These are phyloP conservation scores for Glossophaga mutica DNA, from an alignment of 2,797 vertebrate species.

Conservation along the genomic window DNA sequence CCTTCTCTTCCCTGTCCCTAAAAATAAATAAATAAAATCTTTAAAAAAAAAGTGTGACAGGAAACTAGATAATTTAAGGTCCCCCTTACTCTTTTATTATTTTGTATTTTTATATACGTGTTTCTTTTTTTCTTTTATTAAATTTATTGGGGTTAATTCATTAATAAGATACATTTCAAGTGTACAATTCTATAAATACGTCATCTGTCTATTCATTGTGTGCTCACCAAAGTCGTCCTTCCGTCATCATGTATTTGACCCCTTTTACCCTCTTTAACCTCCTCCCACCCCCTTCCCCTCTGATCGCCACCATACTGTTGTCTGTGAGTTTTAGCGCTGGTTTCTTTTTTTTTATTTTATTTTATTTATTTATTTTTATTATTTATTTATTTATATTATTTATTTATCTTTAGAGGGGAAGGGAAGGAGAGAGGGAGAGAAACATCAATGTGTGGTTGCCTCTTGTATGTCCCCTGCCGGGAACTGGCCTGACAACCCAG, in stretches of 20 bases:
- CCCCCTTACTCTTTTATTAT: neutral
- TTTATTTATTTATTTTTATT: no score
- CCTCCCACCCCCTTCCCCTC: neutral
- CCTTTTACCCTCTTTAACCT: neutral
- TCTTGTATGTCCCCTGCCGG: no score
- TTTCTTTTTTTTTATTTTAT: no score
- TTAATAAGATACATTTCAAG: neutral
- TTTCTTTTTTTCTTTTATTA: neutral
- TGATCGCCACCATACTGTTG: neutral
- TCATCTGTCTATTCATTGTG: neutral
- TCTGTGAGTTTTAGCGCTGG: neutral
- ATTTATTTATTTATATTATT: no score
- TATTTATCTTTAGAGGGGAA: no score
- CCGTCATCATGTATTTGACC: neutral
- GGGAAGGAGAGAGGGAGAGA: no score
- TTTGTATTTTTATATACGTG: neutral
- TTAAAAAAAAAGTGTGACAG: neutral
- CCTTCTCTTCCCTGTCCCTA: no score
- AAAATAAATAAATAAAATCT: no score
- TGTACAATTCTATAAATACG: no score
- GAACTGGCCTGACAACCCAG: no score
- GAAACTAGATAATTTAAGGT: neutral
- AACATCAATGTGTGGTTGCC: no score
- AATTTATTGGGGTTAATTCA: neutral
- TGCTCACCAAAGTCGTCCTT: neutral